phyloP scores from a whole-genome alignment of 2,113 vertebrate species.

The Etia nguti region DNA sequence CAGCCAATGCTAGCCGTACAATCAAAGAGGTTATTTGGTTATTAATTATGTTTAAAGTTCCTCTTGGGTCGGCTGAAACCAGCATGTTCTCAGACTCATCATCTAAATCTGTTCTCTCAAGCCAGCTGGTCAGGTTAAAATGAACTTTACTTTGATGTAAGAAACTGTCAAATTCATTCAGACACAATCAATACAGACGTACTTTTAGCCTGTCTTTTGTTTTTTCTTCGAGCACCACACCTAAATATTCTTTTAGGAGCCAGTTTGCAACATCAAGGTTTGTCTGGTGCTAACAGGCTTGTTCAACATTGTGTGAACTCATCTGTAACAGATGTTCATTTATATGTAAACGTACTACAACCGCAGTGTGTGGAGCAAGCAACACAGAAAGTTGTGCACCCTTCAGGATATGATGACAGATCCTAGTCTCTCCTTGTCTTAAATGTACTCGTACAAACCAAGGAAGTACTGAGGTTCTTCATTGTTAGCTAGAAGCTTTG shows the following conservation, averaged over 20 bases:
- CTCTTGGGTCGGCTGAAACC: not conserved
- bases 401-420: not conserved
- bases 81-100: not conserved
- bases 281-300: not conserved
- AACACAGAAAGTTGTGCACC: not conserved
- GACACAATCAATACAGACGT: not conserved
- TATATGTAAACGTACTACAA: not conserved
- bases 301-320: not conserved
- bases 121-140: not conserved
- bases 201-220: not conserved
- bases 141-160: not conserved
- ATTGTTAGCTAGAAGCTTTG: not conserved
- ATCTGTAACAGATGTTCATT: not conserved
- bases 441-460: no score
- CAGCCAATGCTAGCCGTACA: not conserved
- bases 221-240: not conserved
- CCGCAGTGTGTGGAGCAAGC: not conserved
- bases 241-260: not conserved
- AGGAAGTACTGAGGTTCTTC: not conserved
- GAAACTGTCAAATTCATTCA: not conserved
- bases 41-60: not conserved
- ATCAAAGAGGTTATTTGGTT: not conserved
- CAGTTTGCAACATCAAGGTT: not conserved
- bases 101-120: not conserved
- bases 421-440: not conserved